phyloP scores from a whole-genome alignment of 2,113 vertebrate species.

The Strix uralensis region DNA sequence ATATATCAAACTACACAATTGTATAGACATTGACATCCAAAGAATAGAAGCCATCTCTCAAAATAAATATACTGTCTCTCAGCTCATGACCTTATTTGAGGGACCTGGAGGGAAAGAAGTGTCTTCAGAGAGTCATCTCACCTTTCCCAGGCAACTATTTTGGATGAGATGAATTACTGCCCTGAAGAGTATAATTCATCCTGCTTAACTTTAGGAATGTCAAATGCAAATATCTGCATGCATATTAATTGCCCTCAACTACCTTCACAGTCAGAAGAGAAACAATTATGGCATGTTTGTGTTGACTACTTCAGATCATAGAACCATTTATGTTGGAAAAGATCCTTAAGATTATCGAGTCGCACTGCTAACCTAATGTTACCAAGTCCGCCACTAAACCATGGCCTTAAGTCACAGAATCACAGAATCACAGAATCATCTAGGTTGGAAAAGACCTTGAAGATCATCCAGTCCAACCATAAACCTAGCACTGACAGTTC shows the following conservation, averaged over 20 bases:
- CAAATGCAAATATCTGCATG: background rate
- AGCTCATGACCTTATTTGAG: background rate
- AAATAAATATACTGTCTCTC: background rate
- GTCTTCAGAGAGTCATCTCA: background rate
- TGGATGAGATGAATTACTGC: background rate
- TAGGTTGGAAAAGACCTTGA: too few species aligned
- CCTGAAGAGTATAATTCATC: background rate
- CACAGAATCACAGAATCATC: too few species aligned
- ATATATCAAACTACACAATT: background rate
- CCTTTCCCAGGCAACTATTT: background rate
- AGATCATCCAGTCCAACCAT: too few species aligned
- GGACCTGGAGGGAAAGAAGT: background rate
- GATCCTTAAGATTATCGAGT: background rate
- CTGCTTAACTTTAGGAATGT: background rate
- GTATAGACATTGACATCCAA: background rate
- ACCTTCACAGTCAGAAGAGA: background rate
- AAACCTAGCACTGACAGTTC: too few species aligned
- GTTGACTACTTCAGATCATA: background rate
- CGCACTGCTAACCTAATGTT: background rate
- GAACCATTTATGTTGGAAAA: background rate
- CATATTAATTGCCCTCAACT: background rate
- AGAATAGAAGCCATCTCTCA: background rate
- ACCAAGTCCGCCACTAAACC: too few species aligned
- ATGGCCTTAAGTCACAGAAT: too few species aligned
- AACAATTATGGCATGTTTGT: background rate